These are phyloP conservation scores for Drosophila ironensis DNA, from an alignment of 1,140 invertebrate genomes.

Conservation along the genomic window DNA sequence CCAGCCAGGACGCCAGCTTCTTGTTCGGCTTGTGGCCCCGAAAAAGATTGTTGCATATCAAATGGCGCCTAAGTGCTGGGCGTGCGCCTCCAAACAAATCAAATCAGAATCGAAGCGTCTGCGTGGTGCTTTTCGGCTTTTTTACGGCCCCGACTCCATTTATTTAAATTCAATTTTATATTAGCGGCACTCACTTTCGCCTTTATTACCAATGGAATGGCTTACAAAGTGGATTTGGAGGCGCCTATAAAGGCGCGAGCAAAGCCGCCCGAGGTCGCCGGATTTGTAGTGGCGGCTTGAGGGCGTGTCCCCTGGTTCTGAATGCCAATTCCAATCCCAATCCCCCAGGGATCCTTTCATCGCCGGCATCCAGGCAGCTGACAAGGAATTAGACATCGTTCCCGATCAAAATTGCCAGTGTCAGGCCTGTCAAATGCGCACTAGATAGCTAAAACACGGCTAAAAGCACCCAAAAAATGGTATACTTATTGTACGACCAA, in stretches of 20 bases:
- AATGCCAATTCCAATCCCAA: background rate
- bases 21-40: conserved; percentile 32
- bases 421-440: conserved; percentile 35
- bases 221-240: conserved; percentile 72
- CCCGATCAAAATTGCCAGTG: background rate
- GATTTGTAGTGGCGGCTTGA: conserved; percentile 13
- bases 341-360: conserved; percentile 6
- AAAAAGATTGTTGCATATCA: conserved; percentile 78
- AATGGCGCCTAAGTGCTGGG: conserved; percentile 70
- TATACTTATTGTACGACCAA: no score
- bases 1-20: no score
- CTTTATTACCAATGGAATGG: conserved; percentile 63
- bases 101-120: conserved; percentile 66
- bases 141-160: conserved; percentile 70
- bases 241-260: conserved; percentile 42
- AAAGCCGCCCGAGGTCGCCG: conserved; percentile 1
- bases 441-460: background rate
- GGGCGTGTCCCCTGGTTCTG: background rate
- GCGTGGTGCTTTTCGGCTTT: conserved; percentile 43
- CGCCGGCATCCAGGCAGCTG: conserved; percentile 24
- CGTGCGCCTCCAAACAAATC: conserved; percentile 60
- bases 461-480: background rate
- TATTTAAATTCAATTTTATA: conserved; percentile 80
- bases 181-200: conserved; percentile 71
- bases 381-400: conserved; percentile 21